phyloP scores from a whole-genome alignment of 2,797 vertebrate genomes.

The Spinibarbus caldwelli region DNA sequence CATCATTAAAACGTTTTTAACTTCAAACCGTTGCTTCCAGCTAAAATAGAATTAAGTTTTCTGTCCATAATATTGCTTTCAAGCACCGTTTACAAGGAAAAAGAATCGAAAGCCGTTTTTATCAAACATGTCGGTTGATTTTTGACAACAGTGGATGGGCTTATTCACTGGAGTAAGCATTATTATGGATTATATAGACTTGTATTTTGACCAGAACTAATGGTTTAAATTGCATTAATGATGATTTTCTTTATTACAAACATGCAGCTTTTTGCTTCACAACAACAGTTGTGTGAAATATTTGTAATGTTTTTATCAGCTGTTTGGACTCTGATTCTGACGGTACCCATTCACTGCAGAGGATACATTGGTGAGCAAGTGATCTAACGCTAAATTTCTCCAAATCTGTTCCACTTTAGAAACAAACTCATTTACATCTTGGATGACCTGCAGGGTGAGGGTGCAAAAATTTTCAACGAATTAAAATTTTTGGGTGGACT shows the following conservation, averaged over 20 bases:
- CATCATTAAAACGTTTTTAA: background rate
- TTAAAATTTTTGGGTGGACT: background rate
- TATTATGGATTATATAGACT: too few relatives aligned
- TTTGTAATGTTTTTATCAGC: background rate
- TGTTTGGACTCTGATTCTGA: background rate
- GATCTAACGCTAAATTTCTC: background rate
- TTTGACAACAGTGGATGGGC: too few relatives aligned
- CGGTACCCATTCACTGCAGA: background rate
- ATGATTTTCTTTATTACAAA: background rate
- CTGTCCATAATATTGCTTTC: background rate
- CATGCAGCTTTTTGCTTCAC: background rate
- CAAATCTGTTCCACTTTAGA: background rate
- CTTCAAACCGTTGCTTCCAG: too few relatives aligned
- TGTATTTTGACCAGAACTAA: too few relatives aligned
- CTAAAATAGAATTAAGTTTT: background rate
- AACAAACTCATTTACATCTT: background rate
- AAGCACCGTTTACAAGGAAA: background rate
- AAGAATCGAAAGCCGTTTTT: background rate
- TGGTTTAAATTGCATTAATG: background rate
- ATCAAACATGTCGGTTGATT: background rate
- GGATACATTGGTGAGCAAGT: background rate
- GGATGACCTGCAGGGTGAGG: too few relatives aligned
- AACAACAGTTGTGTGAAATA: background rate
- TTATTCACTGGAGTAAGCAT: too few relatives aligned
- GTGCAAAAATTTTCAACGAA: background rate